phyloP scores from a whole-genome alignment of 2,113 vertebrate genomes.

The Myotis lucifugus region DNA sequence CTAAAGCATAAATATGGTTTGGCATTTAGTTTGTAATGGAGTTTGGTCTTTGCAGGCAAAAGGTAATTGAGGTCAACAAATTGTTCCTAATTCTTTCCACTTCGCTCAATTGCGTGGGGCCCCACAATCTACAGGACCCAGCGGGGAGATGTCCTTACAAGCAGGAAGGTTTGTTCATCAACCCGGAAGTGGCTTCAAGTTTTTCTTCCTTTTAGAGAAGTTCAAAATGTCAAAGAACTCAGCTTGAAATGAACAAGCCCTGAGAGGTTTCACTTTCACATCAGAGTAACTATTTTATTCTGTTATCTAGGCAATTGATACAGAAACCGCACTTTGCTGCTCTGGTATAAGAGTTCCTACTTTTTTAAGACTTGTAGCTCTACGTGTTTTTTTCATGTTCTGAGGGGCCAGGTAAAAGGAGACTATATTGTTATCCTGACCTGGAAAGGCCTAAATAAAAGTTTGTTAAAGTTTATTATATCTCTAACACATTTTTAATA shows the following conservation, averaged over 20 bases:
- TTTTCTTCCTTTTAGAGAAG: neutral
- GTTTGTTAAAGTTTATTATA: neutral
- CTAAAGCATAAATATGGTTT: neutral
- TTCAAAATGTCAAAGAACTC: slow-evolving; percentile 50
- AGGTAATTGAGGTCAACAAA: neutral
- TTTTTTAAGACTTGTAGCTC: neutral
- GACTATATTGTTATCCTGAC: neutral
- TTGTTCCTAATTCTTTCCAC: neutral
- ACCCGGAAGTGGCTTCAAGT: neutral
- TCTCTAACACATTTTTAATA: neutral
- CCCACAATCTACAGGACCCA: neutral
- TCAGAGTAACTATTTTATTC: slow-evolving; percentile 12
- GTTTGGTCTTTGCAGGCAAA: neutral
- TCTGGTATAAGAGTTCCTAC: neutral
- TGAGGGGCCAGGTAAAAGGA: neutral
- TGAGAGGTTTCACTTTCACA: neutral
- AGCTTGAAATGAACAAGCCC: slow-evolving; percentile 34
- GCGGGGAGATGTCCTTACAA: neutral
- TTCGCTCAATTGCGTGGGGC: neutral
- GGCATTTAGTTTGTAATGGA: neutral
- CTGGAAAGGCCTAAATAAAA: neutral
- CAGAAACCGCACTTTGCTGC: neutral
- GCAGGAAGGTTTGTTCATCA: neutral
- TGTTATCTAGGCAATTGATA: neutral
- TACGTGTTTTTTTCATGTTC: neutral